A percentile compares a stretch with the other conserved stretches of the same genome.
phyloP scores from a whole-genome alignment of 2,888 invertebrate species.

The Cecidostiba fungosa region DNA sequence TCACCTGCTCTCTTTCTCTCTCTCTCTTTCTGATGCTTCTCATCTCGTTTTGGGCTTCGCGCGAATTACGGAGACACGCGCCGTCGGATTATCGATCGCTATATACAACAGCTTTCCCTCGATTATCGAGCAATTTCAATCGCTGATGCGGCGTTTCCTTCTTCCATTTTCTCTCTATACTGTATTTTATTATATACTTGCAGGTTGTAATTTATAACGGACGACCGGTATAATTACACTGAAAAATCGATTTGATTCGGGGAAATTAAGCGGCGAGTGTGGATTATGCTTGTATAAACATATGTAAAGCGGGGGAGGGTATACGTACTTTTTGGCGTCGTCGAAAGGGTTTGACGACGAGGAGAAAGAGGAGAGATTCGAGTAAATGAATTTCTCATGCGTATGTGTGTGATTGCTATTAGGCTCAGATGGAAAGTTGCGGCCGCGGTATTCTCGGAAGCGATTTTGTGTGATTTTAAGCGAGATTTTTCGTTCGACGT shows the following conservation, averaged over 20 bases:
- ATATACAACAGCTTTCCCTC: constrained; percentile 23
- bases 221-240: constrained; percentile 23
- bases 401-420: neutral
- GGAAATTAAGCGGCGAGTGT: constrained; percentile 4
- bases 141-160: neutral
- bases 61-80: neutral
- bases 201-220: constrained; percentile 19
- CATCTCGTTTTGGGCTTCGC: constrained; percentile 53
- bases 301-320: neutral
- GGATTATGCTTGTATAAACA: neutral
- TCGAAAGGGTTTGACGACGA: neutral
- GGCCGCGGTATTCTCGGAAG: neutral
- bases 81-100: constrained; percentile 43
- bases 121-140: constrained; percentile 43
- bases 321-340: neutral
- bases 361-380: neutral
- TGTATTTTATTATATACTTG: neutral
- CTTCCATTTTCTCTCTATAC: neutral
- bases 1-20: constrained; percentile 31
- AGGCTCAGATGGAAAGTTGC: neutral
- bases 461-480: neutral
- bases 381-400: neutral
- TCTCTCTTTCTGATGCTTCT: neutral
- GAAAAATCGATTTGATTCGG: constrained; percentile 46
- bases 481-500: neutral